A percentile compares a stretch with the other conserved stretches of the same genome.
phyloP scores from a whole-genome alignment of 2,113 vertebrate genomes.

The Agelaius tricolor region DNA sequence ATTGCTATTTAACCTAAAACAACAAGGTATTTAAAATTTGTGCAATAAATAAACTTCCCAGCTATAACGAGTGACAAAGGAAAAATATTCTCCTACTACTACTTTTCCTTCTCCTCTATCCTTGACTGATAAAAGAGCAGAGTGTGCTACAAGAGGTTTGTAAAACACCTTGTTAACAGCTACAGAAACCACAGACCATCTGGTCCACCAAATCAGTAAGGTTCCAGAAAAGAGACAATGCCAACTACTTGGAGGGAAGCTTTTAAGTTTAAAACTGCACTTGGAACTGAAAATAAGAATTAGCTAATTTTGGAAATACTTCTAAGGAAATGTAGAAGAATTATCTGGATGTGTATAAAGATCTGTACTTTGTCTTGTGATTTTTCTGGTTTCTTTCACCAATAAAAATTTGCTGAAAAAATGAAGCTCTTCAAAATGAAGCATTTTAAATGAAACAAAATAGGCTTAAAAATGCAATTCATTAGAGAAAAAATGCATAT shows the following conservation, averaged over 20 bases:
- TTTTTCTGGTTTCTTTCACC: neutral
- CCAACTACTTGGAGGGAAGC: neutral
- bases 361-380: neutral
- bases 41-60: neutral
- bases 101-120: neutral
- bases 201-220: neutral
- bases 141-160: neutral
- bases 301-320: neutral
- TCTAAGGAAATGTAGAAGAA: neutral
- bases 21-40: neutral
- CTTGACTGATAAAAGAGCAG: neutral
- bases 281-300: neutral
- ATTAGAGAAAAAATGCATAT: constrained; percentile 42
- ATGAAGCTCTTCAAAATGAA: neutral
- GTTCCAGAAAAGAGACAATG: neutral
- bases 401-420: neutral
- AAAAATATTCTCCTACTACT: neutral
- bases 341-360: neutral
- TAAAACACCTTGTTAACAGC: neutral
- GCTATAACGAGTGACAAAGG: neutral
- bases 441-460: constrained; percentile 18
- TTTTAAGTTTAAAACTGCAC: neutral
- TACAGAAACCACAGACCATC: neutral
- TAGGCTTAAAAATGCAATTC: constrained; percentile 36
- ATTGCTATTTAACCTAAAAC: neutral